These are phyloP conservation scores for Nomada goodeniana DNA, from an alignment of 2,888 invertebrate genomes.

Conservation along the genomic window DNA sequence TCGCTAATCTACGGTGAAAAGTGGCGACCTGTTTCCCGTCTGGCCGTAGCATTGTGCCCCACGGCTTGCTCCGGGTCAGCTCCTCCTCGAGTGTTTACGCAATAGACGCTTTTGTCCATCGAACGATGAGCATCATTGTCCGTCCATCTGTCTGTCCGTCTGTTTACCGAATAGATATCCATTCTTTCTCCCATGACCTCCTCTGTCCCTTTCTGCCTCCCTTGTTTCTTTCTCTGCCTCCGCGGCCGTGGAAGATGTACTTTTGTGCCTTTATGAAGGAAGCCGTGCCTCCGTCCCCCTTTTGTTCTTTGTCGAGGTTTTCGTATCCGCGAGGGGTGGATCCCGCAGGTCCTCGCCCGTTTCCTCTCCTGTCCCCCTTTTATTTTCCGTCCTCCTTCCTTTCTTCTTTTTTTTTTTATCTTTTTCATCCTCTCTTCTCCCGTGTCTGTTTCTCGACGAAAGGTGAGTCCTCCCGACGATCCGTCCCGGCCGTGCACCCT, in stretches of 20 bases:
- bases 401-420: background rate
- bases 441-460: constrained; percentile 22
- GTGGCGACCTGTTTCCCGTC: constrained; percentile 49
- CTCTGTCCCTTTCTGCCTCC: constrained; percentile 8
- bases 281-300: constrained; percentile 73
- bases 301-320: constrained; percentile 71
- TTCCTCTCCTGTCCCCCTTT: constrained; percentile 27
- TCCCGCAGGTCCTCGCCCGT: constrained; percentile 66
- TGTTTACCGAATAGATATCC: constrained; percentile 81
- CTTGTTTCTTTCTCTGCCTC: constrained; percentile 17
- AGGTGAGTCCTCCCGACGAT: background rate
- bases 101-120: constrained; percentile 84
- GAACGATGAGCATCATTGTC: constrained; percentile 84
- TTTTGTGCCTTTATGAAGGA: constrained; percentile 81
- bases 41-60: constrained; percentile 39
- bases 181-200: constrained; percentile 29
- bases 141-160: constrained; percentile 77
- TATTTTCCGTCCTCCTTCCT: too few species aligned
- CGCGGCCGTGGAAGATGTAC: constrained; percentile 76
- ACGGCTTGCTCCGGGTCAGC: constrained; percentile 57
- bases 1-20: constrained; percentile 63
- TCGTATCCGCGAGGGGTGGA: constrained; percentile 63
- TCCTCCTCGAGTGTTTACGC: constrained; percentile 83
- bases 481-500: constrained; percentile 59
- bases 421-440: background rate